Evolutionary conservation across 1,140 invertebrate genomes (phyloP).

Genomic region (Elymnias hypermnestra): DNA sequence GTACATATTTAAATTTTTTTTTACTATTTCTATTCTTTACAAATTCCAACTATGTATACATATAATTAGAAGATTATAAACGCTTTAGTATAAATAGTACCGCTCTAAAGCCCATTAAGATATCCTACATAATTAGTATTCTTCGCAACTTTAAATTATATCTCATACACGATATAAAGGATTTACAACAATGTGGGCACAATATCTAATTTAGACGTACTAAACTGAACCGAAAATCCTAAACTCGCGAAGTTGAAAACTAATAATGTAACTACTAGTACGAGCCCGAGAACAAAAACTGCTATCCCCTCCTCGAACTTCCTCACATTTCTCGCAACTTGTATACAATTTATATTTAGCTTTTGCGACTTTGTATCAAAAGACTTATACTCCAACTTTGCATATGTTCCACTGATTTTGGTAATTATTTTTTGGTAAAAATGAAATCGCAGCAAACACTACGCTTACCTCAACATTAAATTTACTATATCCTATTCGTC

Average conservation of each 20-base stretch:
- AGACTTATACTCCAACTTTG: background rate
- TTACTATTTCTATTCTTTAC: too few relatives aligned
- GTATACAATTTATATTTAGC: constrained; percentile 21
- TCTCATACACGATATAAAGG: constrained; percentile 1
- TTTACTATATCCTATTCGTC: too few relatives aligned
- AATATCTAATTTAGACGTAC: constrained; percentile 42
- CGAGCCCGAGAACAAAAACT: constrained; percentile 48
- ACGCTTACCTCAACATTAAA: too few relatives aligned
- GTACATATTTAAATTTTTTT: too few relatives aligned
- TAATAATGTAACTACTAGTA: constrained; percentile 58
- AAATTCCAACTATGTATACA: too few relatives aligned
- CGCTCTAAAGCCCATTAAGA: too few relatives aligned
- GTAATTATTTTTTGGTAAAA: too few relatives aligned
- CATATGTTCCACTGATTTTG: background rate
- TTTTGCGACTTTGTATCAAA: constrained; percentile 1
- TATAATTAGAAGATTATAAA: too few relatives aligned
- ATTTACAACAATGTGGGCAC: constrained; percentile 28
- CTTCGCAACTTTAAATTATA: constrained; percentile 30
- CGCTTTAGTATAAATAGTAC: too few relatives aligned
- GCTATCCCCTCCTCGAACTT: constrained; percentile 23
- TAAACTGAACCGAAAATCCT: constrained; percentile 46
- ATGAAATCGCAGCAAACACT: too few relatives aligned
- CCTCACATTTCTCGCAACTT: constrained; percentile 20
- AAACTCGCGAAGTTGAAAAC: constrained; percentile 57
- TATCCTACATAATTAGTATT: too few relatives aligned